Conservation (phyloP, 2,797 vertebrate genomes). For the Erpetoichthys calabaricus region DNA sequence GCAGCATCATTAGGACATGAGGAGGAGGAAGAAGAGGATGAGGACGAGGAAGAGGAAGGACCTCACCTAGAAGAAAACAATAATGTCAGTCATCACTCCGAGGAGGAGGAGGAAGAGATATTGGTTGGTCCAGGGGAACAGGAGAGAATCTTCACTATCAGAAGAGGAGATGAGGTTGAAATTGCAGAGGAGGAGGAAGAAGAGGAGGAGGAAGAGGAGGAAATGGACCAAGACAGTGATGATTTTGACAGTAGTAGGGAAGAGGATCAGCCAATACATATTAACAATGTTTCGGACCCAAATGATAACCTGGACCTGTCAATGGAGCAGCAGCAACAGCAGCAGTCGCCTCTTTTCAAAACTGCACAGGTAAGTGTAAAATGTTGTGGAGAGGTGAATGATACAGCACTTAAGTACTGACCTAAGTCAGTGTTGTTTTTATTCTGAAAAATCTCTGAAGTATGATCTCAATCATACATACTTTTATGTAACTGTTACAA, state of each 20-base stretch:
- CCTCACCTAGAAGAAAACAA: conserved; percentile 58
- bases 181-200: conserved; percentile 34
- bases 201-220: conserved; percentile 73
- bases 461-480: too few species aligned
- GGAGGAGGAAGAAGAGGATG: conserved; percentile 45
- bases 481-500: too few species aligned
- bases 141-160: conserved; percentile 7
- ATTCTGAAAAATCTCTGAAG: too few species aligned
- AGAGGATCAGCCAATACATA: conserved; percentile 65
- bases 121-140: conserved; percentile 50
- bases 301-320: conserved; percentile 68
- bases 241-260: conserved; percentile 90
- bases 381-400: neutral
- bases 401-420: neutral
- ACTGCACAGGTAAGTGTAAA: conserved; percentile 72
- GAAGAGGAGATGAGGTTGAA: conserved; percentile 22
- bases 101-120: conserved; percentile 59
- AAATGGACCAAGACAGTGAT: conserved; percentile 98
- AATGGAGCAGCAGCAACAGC: conserved; percentile 56
- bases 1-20: conserved; percentile 57
- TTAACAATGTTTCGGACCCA: conserved; percentile 72
- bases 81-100: conserved; percentile 61
- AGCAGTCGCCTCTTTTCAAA: conserved; percentile 64
- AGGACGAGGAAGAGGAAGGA: conserved; percentile 37
- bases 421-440: too few species aligned